Conservation (phyloP, 2,888 invertebrate species). For the Glaucopsyche alexis region DNA sequence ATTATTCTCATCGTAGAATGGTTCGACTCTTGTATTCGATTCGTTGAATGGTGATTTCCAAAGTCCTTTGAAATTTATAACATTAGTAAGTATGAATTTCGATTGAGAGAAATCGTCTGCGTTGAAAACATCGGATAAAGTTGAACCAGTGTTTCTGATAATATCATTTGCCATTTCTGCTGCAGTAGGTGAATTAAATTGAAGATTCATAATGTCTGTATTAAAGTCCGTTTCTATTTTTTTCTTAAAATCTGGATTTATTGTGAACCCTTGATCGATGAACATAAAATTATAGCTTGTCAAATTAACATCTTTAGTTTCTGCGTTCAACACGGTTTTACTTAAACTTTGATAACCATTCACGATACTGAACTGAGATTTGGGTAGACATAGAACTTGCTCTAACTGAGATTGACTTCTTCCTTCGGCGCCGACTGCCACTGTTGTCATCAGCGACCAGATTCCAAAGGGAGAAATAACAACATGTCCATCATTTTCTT, state of each 20-base stretch:
- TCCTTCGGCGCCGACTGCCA: slow-evolving; percentile 60
- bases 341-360: slow-evolving; percentile 23
- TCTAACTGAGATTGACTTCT: slow-evolving; percentile 51
- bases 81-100: slow-evolving; percentile 83
- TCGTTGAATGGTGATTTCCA: slow-evolving; percentile 84
- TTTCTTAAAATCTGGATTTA: slow-evolving; percentile 52
- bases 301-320: not conserved
- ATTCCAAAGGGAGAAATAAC: slow-evolving; percentile 71
- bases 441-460: slow-evolving; percentile 67
- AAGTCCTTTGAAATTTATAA: slow-evolving; percentile 85
- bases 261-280: slow-evolving; percentile 58
- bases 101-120: slow-evolving; percentile 79
- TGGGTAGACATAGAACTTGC: not conserved
- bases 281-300: slow-evolving; percentile 62
- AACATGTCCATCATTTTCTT: slow-evolving; percentile 58
- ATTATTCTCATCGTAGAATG: slow-evolving; percentile 81
- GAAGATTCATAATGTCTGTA: slow-evolving; percentile 58
- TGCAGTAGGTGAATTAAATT: slow-evolving; percentile 59
- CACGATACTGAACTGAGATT: not conserved
- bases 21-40: slow-evolving; percentile 73
- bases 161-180: slow-evolving; percentile 62
- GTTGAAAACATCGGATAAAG: slow-evolving; percentile 63
- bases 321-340: not conserved
- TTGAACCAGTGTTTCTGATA: slow-evolving; percentile 62
- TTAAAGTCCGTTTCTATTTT: slow-evolving; percentile 58